Evolutionary conservation across 2,113 vertebrate species (phyloP).

Genomic region (Holacanthus passer): DNA sequence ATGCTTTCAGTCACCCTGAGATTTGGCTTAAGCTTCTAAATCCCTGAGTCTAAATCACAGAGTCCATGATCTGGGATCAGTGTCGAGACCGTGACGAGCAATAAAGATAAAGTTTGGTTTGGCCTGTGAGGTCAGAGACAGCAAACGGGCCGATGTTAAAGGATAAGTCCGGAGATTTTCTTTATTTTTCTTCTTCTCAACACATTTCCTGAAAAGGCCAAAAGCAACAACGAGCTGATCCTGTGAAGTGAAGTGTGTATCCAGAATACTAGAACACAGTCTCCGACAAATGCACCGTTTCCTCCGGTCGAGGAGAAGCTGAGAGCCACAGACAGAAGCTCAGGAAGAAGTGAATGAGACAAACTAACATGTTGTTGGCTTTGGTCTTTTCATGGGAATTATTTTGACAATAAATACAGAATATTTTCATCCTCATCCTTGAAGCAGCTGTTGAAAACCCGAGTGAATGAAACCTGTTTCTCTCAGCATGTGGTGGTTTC

Average conservation of each 20-base stretch:
- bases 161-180: background rate
- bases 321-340: no score
- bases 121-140: background rate
- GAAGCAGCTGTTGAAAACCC: background rate
- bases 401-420: no score
- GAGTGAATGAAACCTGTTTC: background rate
- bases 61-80: background rate
- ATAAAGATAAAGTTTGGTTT: background rate
- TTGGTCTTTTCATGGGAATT: no score
- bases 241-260: no score
- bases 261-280: no score
- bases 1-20: constrained; percentile 11
- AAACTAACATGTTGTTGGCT: no score
- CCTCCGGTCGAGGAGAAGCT: no score
- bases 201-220: background rate
- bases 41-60: background rate
- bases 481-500: constrained; percentile 3
- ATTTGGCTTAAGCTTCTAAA: background rate
- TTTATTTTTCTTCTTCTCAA: no score
- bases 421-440: constrained; percentile 10
- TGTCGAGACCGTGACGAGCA: background rate
- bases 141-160: background rate
- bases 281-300: no score
- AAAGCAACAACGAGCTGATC: background rate
- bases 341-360: no score